Conservation (phyloP, 1,140 invertebrate species). For the Lethrus apterus region DNA sequence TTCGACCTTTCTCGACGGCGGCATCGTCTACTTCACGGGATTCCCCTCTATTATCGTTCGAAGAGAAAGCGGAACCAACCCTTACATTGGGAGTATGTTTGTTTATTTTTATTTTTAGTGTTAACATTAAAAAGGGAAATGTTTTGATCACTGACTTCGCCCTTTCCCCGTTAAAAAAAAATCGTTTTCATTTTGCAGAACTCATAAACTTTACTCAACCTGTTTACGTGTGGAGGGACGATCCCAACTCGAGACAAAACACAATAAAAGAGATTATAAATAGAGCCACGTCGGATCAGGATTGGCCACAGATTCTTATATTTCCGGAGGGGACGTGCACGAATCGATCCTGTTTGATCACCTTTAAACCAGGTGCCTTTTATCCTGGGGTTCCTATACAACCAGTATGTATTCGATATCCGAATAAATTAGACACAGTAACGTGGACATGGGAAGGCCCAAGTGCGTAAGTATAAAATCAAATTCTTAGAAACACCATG, state of each 20-base stretch:
- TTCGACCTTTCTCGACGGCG: constrained; percentile 79
- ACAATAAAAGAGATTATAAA: constrained; percentile 87
- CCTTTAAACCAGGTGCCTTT: constrained; percentile 91
- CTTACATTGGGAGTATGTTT: constrained; percentile 78
- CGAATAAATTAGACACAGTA: constrained; percentile 84
- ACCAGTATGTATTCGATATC: constrained; percentile 86
- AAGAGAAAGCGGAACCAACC: constrained; percentile 67
- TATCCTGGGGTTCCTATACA: constrained; percentile 92
- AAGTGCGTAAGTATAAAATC: constrained; percentile 70
- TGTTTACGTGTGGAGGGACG: constrained; percentile 87
- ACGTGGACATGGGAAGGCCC: constrained; percentile 98
- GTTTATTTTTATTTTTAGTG: constrained; percentile 19
- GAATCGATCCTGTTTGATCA: constrained; percentile 86
- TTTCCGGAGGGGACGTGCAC: constrained; percentile 96
- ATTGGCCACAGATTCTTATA: constrained; percentile 91
- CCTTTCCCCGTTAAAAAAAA: not conserved
- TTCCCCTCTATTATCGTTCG: constrained; percentile 74
- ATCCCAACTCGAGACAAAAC: constrained; percentile 83
- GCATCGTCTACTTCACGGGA: constrained; percentile 68
- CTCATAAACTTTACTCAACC: constrained; percentile 91
- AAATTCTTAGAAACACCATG: not conserved
- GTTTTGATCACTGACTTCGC: constrained; percentile 6
- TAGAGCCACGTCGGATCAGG: constrained; percentile 70
- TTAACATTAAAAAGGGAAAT: constrained; percentile 1
- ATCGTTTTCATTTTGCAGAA: constrained; percentile 49